Percentiles rank a stretch among this genome's conserved stretches.
Conservation (phyloP, 1,140 invertebrate genomes). For the Papilio dardanus region DNA sequence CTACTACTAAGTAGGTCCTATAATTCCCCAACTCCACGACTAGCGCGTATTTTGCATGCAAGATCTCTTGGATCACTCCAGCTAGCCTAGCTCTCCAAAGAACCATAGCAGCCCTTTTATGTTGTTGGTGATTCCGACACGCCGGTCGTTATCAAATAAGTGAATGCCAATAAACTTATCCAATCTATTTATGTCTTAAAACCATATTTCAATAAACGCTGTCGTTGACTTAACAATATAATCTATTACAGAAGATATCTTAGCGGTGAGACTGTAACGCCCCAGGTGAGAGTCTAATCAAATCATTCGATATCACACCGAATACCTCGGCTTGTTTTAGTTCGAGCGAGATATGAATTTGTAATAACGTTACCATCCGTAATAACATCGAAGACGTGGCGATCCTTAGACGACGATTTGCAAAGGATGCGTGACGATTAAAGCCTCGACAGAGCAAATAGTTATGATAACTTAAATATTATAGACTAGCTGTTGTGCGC, state of each 20-base stretch:
- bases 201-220: no score
- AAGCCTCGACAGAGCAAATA: not conserved
- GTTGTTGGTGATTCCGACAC: no score
- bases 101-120: no score
- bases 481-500: no score
- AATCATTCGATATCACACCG: slow-evolving; percentile 30
- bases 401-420: slow-evolving; percentile 27
- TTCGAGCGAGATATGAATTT: slow-evolving; percentile 32
- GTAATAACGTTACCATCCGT: slow-evolving; percentile 3
- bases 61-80: no score
- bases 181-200: no score
- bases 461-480: not conserved
- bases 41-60: no score
- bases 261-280: not conserved
- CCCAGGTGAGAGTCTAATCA: slow-evolving; percentile 16
- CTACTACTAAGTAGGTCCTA: no score
- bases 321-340: slow-evolving; percentile 21
- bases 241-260: not conserved
- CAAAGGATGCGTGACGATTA: slow-evolving; percentile 16
- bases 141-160: no score
- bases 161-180: no score
- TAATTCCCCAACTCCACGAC: no score
- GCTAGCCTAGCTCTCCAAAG: no score
- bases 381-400: slow-evolving; percentile 20
- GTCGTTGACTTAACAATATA: not conserved